These are phyloP conservation scores for Sclerodermus sp. DNA, from an alignment of 2,888 invertebrate species.

Conservation along the genomic window DNA sequence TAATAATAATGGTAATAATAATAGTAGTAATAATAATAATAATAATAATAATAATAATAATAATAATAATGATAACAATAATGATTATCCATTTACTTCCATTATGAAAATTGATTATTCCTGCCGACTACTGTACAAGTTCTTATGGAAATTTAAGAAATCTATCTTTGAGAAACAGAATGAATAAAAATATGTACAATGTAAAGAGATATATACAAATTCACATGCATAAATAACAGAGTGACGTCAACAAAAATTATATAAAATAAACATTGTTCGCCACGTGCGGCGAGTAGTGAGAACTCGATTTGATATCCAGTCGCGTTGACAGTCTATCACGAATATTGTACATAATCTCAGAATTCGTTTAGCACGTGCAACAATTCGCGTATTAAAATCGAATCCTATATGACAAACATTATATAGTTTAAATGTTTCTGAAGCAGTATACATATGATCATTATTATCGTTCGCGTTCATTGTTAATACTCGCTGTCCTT, in stretches of 20 bases:
- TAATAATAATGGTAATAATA: no score
- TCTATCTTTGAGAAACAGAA: not conserved
- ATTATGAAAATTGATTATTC: no score
- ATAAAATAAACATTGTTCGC: slow-evolving; percentile 16
- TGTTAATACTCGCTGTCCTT: slow-evolving; percentile 26
- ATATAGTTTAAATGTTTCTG: not conserved
- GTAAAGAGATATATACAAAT: slow-evolving; percentile 9
- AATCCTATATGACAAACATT: not conserved
- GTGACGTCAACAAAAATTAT: slow-evolving; percentile 16
- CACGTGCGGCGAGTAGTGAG: slow-evolving; percentile 27
- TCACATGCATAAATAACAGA: slow-evolving; percentile 19
- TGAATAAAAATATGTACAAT: slow-evolving; percentile 33
- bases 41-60: no score
- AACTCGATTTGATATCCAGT: slow-evolving; percentile 3
- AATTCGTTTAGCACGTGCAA: slow-evolving; percentile 5
- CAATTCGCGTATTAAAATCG: not conserved
- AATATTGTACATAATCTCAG: slow-evolving; percentile 3
- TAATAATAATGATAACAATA: no score
- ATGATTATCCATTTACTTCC: no score
- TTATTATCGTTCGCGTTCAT: slow-evolving; percentile 18
- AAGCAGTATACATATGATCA: slow-evolving; percentile 13
- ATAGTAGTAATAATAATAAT: no score
- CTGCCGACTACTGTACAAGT: not conserved
- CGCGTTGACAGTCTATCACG: not conserved
- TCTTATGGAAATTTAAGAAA: not conserved